These are phyloP conservation scores for Leptinotarsa texana DNA, from an alignment of 1,140 invertebrate genomes.

Conservation along the genomic window DNA sequence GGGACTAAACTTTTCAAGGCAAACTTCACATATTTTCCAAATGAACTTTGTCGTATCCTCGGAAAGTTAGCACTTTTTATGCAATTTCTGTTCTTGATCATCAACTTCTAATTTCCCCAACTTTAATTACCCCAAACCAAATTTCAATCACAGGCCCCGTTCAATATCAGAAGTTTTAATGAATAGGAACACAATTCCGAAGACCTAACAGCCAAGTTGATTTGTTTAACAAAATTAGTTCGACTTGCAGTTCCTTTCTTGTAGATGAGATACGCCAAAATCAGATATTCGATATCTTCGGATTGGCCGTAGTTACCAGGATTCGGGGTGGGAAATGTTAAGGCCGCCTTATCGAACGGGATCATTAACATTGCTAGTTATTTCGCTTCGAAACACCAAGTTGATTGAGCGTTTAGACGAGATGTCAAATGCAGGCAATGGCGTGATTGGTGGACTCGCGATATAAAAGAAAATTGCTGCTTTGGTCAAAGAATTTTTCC, in stretches of 20 bases:
- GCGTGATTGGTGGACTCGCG: no score
- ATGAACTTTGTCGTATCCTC: neutral
- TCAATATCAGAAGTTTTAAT: conserved; percentile 15
- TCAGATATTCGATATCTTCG: no score
- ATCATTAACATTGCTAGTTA: no score
- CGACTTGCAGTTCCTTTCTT: conserved; percentile 9
- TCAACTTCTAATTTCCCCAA: conserved; percentile 11
- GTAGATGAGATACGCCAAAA: no score
- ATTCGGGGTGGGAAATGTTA: no score
- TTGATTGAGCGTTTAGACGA: no score
- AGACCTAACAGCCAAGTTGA: conserved; percentile 6
- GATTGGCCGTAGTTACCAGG: no score
- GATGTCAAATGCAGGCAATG: no score
- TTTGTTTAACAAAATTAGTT: conserved; percentile 7
- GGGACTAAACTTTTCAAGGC: neutral
- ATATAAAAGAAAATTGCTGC: no score
- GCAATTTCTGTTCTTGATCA: neutral
- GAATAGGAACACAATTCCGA: conserved; percentile 10
- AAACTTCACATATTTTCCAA: neutral
- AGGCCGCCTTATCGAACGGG: no score
- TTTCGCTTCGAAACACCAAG: no score
- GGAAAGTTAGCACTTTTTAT: neutral
- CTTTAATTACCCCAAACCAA: conserved; percentile 16
- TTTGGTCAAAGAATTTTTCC: no score
- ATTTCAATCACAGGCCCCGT: conserved; percentile 6